phyloP scores from a whole-genome alignment of 2,113 vertebrate genomes.

The Tragelaphus buxtoni region DNA sequence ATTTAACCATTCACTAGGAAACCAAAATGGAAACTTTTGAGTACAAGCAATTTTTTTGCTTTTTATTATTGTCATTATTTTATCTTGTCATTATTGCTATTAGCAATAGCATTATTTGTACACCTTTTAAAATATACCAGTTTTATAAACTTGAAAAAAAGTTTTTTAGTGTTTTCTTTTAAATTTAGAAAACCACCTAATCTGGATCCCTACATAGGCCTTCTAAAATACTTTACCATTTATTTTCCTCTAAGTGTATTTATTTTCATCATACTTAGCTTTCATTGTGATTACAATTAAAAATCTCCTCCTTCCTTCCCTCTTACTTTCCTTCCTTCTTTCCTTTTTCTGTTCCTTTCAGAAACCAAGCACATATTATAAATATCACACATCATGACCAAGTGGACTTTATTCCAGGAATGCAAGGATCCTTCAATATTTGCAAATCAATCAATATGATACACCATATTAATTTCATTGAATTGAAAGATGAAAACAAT shows the following conservation, averaged over 20 bases:
- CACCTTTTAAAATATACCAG: background rate
- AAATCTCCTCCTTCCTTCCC: too few relatives aligned
- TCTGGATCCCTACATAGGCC: background rate
- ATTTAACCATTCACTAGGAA: background rate
- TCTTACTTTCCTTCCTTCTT: background rate
- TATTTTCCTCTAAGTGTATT: background rate
- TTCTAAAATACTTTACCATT: background rate
- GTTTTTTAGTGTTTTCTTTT: background rate
- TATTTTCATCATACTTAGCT: background rate
- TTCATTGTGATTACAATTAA: background rate
- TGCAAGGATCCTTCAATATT: background rate
- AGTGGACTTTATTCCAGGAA: background rate
- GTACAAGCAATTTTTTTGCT: background rate
- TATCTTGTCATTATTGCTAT: background rate
- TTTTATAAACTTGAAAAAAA: background rate
- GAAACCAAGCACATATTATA: background rate
- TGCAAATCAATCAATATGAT: background rate
- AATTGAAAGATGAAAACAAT: background rate
- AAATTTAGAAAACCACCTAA: fast-evolving
- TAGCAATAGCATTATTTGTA: background rate
- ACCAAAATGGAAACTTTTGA: background rate
- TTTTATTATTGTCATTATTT: background rate
- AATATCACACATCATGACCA: background rate
- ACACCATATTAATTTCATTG: background rate
- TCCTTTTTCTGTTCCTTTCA: background rate